Evolutionary conservation across 2,113 vertebrate species (phyloP).

Genomic region (Equus przewalskii): DNA sequence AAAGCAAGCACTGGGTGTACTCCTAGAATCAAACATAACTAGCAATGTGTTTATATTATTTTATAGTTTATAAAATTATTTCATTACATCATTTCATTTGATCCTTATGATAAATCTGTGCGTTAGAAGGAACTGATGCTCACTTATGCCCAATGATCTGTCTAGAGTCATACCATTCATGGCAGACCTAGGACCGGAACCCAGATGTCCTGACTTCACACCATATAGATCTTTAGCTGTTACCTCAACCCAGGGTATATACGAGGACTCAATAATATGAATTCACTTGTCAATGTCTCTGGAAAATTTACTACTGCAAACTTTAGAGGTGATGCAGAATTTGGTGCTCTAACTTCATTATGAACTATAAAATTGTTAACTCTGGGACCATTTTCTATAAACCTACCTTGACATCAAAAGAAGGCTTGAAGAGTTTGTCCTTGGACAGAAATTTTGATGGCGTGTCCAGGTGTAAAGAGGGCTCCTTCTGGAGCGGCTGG

Average conservation of each 20-base stretch:
- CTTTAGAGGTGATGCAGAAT: not conserved
- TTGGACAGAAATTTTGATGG: constrained; percentile 97
- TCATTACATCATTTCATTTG: not conserved
- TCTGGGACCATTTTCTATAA: not conserved
- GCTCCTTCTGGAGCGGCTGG: constrained; percentile 88
- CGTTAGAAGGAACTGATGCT: not conserved
- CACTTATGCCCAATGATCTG: not conserved
- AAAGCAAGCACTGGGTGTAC: not conserved
- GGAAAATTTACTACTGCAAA: not conserved
- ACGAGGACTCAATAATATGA: not conserved
- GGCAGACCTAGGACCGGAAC: not conserved
- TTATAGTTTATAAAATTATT: constrained; percentile 6
- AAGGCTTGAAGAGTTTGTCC: constrained; percentile 96
- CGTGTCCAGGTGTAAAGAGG: constrained; percentile 93
- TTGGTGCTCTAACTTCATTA: not conserved
- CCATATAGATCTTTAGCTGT: not conserved
- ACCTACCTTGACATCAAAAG: constrained; percentile 95
- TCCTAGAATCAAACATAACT: not conserved
- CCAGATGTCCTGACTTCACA: not conserved
- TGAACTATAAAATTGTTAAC: not conserved
- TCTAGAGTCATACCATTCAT: not conserved
- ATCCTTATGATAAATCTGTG: not conserved
- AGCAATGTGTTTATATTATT: not conserved
- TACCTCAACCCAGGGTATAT: not conserved
- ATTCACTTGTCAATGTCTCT: not conserved